phyloP scores from a whole-genome alignment of 2,797 vertebrate species.

The Xenopus petersii region DNA sequence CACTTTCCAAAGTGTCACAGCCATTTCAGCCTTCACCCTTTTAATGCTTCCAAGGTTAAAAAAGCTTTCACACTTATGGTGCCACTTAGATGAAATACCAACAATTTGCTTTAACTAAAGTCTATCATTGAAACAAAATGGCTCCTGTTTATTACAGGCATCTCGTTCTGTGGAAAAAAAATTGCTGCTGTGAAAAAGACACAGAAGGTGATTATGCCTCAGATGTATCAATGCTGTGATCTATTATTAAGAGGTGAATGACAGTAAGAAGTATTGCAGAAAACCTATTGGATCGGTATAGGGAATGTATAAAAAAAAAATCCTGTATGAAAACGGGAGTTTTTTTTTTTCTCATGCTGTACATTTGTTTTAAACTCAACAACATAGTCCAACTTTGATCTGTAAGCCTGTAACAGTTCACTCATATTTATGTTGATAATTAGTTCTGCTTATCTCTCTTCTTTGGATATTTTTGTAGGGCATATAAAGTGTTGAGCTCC shows the following conservation, averaged over 20 bases:
- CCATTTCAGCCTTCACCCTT: constrained; percentile 5
- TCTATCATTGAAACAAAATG: constrained; percentile 16
- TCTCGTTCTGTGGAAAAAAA: constrained; percentile 2
- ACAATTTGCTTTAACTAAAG: constrained; percentile 41
- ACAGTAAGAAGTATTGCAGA: not conserved
- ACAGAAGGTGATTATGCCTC: not conserved
- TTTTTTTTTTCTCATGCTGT: too few relatives aligned
- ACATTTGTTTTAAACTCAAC: too few relatives aligned
- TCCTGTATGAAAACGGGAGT: too few relatives aligned
- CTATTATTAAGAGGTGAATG: not conserved
- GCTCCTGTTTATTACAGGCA: constrained; percentile 25
- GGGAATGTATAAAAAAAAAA: not conserved
- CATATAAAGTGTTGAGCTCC: too few relatives aligned
- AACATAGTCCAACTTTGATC: too few relatives aligned
- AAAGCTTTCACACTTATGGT: constrained; percentile 33
- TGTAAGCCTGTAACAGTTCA: too few relatives aligned
- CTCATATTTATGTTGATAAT: too few relatives aligned
- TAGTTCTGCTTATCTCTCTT: too few relatives aligned
- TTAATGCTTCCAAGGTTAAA: constrained; percentile 42
- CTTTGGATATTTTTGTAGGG: too few relatives aligned
- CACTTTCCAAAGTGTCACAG: not conserved
- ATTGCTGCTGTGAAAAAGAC: constrained; percentile 10
- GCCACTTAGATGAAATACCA: constrained; percentile 18
- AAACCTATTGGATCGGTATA: not conserved
- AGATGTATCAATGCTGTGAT: not conserved